Conservation (phyloP, 1,140 invertebrate genomes). For the Caenorhabditis tropicalis region DNA sequence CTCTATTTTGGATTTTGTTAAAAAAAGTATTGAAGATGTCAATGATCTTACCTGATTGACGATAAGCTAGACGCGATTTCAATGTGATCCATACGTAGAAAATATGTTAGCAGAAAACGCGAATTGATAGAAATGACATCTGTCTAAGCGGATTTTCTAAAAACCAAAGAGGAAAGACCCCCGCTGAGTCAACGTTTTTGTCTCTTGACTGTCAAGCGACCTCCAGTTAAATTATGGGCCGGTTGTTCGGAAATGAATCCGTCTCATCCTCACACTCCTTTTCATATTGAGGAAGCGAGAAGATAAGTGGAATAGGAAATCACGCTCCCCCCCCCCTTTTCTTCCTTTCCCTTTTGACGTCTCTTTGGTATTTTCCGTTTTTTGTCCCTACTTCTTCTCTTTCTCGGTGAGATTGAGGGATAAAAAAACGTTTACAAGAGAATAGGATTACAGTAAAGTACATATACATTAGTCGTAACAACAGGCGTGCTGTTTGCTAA, state of each 20-base stretch:
- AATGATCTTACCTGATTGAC: neutral
- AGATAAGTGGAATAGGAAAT: constrained; percentile 44
- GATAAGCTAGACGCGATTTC: constrained; percentile 2
- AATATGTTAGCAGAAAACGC: constrained; percentile 30
- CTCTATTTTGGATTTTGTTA: too few relatives aligned
- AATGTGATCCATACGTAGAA: constrained; percentile 27
- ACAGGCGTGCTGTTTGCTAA: constrained; percentile 43
- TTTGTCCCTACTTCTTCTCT: neutral
- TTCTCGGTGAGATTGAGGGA: constrained; percentile 8
- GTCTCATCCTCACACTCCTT: neutral
- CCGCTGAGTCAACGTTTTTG: constrained; percentile 43
- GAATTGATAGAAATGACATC: constrained; percentile 37
- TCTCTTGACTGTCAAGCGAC: constrained; percentile 39
- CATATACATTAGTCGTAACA: constrained; percentile 41
- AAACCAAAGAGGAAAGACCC: constrained; percentile 32
- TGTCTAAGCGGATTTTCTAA: constrained; percentile 38
- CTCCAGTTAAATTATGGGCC: constrained; percentile 38
- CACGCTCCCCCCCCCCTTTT: constrained; percentile 1
- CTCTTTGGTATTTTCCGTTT: constrained; percentile 28
- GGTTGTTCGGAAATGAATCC: constrained; percentile 44
- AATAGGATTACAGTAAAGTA: constrained; percentile 43
- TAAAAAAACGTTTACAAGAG: constrained; percentile 25
- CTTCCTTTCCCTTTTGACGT: constrained; percentile 6
- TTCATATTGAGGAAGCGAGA: constrained; percentile 40
- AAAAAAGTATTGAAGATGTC: neutral